Conservation (phyloP, 2,888 invertebrate species). For the Spialia ferax region DNA sequence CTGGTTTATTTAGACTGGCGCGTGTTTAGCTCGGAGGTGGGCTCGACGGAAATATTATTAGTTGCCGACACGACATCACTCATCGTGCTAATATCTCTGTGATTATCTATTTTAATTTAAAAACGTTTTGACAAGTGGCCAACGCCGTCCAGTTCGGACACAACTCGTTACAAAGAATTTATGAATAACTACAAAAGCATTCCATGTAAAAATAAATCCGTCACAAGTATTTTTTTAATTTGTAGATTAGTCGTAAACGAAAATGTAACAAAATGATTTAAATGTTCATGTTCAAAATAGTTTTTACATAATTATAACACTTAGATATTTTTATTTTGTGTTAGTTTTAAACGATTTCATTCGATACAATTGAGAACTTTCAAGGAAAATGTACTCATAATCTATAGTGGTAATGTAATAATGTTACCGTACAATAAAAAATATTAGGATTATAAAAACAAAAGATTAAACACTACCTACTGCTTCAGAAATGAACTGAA, state of each 20-base stretch:
- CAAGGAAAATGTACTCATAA: too few relatives aligned
- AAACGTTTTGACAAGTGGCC: conserved; percentile 72
- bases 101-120: conserved; percentile 77
- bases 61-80: conserved; percentile 80
- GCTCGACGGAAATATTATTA: conserved; percentile 76
- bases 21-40: conserved; percentile 72
- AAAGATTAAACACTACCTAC: too few relatives aligned
- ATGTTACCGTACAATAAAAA: too few relatives aligned
- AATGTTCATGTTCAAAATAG: background rate
- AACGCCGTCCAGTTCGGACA: conserved; percentile 54
- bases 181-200: conserved; percentile 38
- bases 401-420: too few relatives aligned
- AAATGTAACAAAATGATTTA: conserved; percentile 28
- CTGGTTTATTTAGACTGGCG: conserved; percentile 78
- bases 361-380: too few relatives aligned
- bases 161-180: conserved; percentile 45
- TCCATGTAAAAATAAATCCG: conserved; percentile 32
- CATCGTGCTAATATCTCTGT: conserved; percentile 78
- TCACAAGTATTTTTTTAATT: conserved; percentile 13
- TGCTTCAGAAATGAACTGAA: too few relatives aligned
- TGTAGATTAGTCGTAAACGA: conserved; percentile 27
- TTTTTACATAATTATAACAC: too few relatives aligned
- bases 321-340: background rate
- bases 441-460: too few relatives aligned
- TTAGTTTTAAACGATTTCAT: background rate